Conservation (phyloP, 64 coral and sea anemone genomes). For the Porites lutea region DNA sequence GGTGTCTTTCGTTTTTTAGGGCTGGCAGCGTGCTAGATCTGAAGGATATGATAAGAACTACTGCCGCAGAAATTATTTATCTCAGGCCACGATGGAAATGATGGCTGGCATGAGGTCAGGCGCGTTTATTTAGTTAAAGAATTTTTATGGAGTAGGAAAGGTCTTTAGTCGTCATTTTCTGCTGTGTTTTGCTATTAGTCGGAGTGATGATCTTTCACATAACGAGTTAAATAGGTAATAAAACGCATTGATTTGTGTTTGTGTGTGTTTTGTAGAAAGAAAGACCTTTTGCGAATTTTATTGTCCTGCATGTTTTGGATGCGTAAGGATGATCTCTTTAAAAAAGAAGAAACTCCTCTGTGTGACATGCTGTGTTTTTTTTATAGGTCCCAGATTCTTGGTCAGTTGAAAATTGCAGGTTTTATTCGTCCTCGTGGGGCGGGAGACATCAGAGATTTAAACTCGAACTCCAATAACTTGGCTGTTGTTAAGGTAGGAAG, state of each 20-base stretch:
- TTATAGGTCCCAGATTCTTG: constrained; percentile 86
- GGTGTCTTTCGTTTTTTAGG: constrained; percentile 40
- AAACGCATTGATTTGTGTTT: no score
- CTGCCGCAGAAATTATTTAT: constrained; percentile 92
- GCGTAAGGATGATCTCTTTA: no score
- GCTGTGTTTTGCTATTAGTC: no score
- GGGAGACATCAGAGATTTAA: constrained; percentile 94
- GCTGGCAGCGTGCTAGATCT: constrained; percentile 92
- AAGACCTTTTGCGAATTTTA: no score
- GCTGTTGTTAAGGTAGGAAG: constrained; percentile 93
- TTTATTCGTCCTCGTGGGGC: constrained; percentile 89
- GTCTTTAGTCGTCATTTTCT: no score
- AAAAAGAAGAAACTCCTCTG: no score
- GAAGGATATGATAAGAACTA: constrained; percentile 93
- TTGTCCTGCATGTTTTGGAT: no score
- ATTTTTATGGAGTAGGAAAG: no score
- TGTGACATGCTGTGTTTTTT: neutral
- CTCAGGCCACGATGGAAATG: constrained; percentile 94
- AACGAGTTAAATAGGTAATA: no score
- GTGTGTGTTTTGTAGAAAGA: no score
- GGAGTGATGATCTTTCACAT: no score
- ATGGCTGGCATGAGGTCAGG: constrained; percentile 94
- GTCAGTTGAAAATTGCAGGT: constrained; percentile 88
- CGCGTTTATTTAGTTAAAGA: neutral
- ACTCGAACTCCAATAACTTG: constrained; percentile 96